These are phyloP conservation scores for Cataglyphis albicans DNA, from an alignment of 2,888 invertebrate genomes.

Conservation along the genomic window DNA sequence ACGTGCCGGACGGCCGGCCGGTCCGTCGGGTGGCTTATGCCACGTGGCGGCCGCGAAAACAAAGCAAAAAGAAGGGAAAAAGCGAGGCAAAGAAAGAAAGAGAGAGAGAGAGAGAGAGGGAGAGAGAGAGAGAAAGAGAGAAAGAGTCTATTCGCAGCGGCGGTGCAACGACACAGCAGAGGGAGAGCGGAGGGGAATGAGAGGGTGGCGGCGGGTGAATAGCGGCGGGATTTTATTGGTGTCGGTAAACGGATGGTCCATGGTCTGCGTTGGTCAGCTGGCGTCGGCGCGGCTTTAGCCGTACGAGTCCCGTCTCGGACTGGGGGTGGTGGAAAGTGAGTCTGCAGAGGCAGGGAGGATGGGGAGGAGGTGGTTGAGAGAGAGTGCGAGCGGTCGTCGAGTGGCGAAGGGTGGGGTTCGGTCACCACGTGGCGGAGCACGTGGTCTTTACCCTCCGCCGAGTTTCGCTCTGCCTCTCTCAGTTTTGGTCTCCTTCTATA, in stretches of 20 bases:
- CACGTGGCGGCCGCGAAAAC: constrained; percentile 69
- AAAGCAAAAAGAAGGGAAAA: constrained; percentile 63
- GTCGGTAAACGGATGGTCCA: constrained; percentile 82
- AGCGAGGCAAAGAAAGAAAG: constrained; percentile 26
- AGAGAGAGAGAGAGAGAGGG: constrained; percentile 6
- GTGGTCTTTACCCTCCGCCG: constrained; percentile 81
- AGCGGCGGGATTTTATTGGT: constrained; percentile 77
- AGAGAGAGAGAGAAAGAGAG: not conserved
- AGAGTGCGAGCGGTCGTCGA: constrained; percentile 73
- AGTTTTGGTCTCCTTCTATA: not conserved
- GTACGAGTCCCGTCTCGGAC: constrained; percentile 66
- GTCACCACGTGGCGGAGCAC: constrained; percentile 85
- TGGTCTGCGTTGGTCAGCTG: constrained; percentile 83
- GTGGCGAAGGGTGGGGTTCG: constrained; percentile 73
- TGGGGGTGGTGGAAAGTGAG: constrained; percentile 73
- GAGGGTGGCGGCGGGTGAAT: constrained; percentile 68
- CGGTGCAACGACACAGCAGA: constrained; percentile 57
- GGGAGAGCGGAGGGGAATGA: constrained; percentile 55
- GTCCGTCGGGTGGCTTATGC: constrained; percentile 63
- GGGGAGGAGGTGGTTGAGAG: constrained; percentile 65
- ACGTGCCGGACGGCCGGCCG: constrained; percentile 70
- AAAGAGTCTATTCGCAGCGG: constrained; percentile 45
- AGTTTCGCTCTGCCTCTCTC: constrained; percentile 64
- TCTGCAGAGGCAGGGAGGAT: constrained; percentile 60
- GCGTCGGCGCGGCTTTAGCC: constrained; percentile 81